Percentiles rank a stretch among this genome's conserved stretches.
These are phyloP conservation scores for Alca torda DNA, from an alignment of 2,797 vertebrate genomes.

Conservation along the genomic window DNA sequence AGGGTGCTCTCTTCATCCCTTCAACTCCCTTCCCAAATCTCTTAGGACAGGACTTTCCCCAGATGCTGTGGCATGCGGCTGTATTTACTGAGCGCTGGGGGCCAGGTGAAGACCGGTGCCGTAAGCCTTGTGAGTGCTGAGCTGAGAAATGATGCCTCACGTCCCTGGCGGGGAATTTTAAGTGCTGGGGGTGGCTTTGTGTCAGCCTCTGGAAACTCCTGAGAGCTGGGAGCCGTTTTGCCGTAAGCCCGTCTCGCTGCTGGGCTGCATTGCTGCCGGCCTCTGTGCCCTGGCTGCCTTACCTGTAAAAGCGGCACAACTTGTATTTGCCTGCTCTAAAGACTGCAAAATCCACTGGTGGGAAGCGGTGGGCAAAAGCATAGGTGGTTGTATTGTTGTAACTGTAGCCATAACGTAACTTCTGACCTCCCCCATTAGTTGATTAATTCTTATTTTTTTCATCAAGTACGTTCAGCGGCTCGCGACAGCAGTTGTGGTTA, in stretches of 20 bases:
- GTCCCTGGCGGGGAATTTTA: not conserved
- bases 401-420: not conserved
- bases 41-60: not conserved
- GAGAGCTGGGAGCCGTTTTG: not conserved
- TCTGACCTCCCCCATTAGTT: not conserved
- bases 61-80: not conserved
- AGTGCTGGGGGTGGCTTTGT: not conserved
- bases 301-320: not conserved
- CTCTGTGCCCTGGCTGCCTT: not conserved
- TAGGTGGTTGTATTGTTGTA: not conserved
- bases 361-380: rapidly evolving
- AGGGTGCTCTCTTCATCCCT: not conserved
- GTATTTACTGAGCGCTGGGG: not conserved
- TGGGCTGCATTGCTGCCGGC: not conserved
- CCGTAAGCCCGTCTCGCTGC: not conserved
- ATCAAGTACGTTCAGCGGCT: not conserved
- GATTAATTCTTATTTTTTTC: not conserved
- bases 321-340: not conserved
- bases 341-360: not conserved
- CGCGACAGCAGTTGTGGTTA: not conserved
- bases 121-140: not conserved
- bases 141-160: not conserved
- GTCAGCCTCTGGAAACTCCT: not conserved
- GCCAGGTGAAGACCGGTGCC: rapidly evolving
- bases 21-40: not conserved